Conservation (phyloP, 2,888 invertebrate species). For the Liposcelis brunnea region DNA sequence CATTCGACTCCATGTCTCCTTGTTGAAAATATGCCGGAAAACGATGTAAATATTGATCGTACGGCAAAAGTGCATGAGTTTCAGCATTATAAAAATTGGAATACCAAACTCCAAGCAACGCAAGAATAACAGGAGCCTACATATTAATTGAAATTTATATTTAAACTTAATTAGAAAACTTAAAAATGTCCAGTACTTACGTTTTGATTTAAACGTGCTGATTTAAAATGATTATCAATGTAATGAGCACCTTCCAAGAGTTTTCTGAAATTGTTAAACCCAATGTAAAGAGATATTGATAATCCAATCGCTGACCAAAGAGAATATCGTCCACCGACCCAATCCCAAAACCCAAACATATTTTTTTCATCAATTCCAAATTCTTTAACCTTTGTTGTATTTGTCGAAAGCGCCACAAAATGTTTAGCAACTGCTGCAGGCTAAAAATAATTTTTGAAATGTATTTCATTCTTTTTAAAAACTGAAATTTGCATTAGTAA, state of each 20-base stretch:
- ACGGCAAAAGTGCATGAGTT: constrained; percentile 90
- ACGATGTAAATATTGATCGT: constrained; percentile 96
- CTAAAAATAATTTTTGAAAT: constrained; percentile 29
- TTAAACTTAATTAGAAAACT: too few species aligned
- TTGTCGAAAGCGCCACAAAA: constrained; percentile 96
- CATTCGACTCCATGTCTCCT: constrained; percentile 99
- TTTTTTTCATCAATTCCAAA: constrained; percentile 95
- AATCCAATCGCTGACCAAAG: constrained; percentile 99
- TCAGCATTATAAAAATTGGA: constrained; percentile 87
- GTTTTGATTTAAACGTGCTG: constrained; percentile 76
- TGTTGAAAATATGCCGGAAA: constrained; percentile 99
- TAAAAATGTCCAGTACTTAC: too few species aligned
- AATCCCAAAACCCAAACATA: constrained; percentile 99
- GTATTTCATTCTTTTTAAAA: constrained; percentile 10
- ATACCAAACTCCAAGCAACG: constrained; percentile 86
- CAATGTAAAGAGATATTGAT: constrained; percentile 83
- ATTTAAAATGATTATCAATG: constrained; percentile 86
- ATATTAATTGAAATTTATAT: constrained; percentile 16
- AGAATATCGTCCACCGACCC: constrained; percentile 96
- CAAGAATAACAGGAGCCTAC: constrained; percentile 84
- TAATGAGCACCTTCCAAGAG: constrained; percentile 80
- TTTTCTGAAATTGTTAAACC: constrained; percentile 86
- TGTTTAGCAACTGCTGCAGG: constrained; percentile 79
- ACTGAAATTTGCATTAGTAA: not conserved
- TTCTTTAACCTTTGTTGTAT: constrained; percentile 79